Evolutionary conservation across 2,888 invertebrate species (phyloP), one percentile per base, ranked within the genome.

Genomic region (Psylliodes chrysocephalus): DNA sequence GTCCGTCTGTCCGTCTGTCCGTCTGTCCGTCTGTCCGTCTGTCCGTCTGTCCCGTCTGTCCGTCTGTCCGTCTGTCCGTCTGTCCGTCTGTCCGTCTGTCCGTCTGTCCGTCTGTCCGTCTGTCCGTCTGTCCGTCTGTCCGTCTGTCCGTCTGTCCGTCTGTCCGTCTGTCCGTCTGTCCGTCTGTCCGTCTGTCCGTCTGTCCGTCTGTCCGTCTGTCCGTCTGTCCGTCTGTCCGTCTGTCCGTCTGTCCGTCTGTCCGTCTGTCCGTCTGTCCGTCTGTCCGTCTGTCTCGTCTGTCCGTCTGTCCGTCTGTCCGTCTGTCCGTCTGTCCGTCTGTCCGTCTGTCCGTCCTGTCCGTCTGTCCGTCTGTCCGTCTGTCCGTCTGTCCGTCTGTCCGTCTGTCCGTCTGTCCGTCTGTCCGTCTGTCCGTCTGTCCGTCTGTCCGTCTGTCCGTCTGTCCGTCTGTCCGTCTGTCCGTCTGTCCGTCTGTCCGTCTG

Each of bases 61-160:
- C 38, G 60, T 60, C 60, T 60, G 60, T 60, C 60, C 52, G 60
- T 60, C 60, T 60, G 60, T 60, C 60, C 38, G 60, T 60, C 60
- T 60, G n/a, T n/a, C n/a, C n/a, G 60, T 60, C 60, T 60, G 60
- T 60, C 60, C 38, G 60, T 60, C 60, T 60, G 60, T 60, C 60
- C 52, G 60, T 60, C 60, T 51, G 60, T 60, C 60, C 52, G 60
- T 60, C 60, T 60, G 60, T 60, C 60, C 38, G 60, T 60, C 60
- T 60, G 60, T 60, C 60, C 52, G 60, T 60, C 60, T 51, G 60
- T 60, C 60, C 52, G 60, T 60, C 60, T 60, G 60, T 60, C 60
- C 38, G 60, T 60, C 60, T 60, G 60, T 60, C 60, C 52, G 60
- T 60, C 60, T 51, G 60, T 60, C 60, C 52, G 60, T 60, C 60